A percentile compares a stretch with the other conserved stretches of the same genome.
Conservation (phyloP, 1,140 invertebrate genomes). For the Trigoniulus corallinus region DNA sequence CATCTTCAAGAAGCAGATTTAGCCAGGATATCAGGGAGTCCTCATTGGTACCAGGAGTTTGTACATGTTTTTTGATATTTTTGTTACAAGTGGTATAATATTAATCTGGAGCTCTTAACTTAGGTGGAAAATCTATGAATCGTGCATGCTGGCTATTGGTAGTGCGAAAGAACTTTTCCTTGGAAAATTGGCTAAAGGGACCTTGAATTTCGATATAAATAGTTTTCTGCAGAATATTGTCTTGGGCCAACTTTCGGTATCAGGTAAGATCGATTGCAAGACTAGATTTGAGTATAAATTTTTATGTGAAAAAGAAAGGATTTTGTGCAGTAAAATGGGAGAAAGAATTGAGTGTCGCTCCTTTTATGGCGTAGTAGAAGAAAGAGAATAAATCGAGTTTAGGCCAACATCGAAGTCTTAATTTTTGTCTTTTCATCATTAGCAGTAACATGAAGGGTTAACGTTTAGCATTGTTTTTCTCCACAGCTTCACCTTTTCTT, state of each 20-base stretch:
- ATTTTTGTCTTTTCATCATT: no score
- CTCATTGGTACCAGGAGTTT: slow-evolving; percentile 29
- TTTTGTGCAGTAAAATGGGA: neutral
- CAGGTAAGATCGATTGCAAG: slow-evolving; percentile 20
- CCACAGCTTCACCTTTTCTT: slow-evolving; percentile 41
- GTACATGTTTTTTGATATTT: neutral
- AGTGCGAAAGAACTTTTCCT: slow-evolving; percentile 36
- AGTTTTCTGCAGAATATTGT: slow-evolving; percentile 41
- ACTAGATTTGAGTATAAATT: slow-evolving; percentile 3
- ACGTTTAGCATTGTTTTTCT: slow-evolving; percentile 1
- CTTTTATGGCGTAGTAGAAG: neutral
- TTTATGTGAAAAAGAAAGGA: neutral
- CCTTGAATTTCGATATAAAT: slow-evolving; percentile 44
- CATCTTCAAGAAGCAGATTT: slow-evolving; percentile 42
- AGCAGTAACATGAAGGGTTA: no score
- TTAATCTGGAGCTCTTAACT: neutral
- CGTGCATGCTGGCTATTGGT: slow-evolving; percentile 48
- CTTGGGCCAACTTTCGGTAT: slow-evolving; percentile 27
- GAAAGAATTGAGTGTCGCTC: slow-evolving; percentile 1
- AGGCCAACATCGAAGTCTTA: no score
- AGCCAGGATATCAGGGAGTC: slow-evolving; percentile 31
- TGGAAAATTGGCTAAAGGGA: slow-evolving; percentile 32
- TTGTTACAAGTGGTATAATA: neutral
- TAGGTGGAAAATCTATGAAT: slow-evolving; percentile 58
- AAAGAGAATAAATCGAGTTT: no score